These are phyloP conservation scores for Alitta virens DNA, from an alignment of 2,888 invertebrate species.

Conservation along the genomic window DNA sequence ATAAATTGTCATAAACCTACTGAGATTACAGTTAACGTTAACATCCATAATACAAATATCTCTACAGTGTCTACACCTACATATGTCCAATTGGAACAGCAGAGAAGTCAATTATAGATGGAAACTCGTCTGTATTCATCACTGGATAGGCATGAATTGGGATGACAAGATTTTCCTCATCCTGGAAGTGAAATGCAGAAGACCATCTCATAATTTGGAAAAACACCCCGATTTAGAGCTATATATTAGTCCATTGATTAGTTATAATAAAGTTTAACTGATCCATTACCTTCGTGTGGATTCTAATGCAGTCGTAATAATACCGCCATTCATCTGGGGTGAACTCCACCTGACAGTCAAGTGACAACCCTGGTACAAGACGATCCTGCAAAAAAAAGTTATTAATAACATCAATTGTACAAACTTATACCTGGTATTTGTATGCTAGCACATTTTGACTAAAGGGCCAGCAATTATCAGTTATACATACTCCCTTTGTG, in stretches of 20 bases:
- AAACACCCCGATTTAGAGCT: no score
- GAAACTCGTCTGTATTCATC: constrained; percentile 52
- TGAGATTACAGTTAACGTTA: no score
- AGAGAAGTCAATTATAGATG: constrained; percentile 46
- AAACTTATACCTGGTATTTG: no score
- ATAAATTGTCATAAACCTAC: no score
- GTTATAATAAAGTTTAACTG: no score
- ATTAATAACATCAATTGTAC: neutral
- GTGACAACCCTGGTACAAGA: constrained; percentile 51
- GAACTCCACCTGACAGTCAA: constrained; percentile 54
- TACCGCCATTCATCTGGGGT: constrained; percentile 55
- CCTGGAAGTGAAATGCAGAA: no score
- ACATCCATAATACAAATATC: no score
- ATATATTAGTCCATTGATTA: no score
- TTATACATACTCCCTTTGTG: constrained; percentile 47
- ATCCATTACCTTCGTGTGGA: constrained; percentile 46
- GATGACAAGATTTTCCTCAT: constrained; percentile 54
- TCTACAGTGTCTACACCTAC: no score
- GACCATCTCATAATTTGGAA: no score
- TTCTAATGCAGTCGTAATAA: constrained; percentile 55
- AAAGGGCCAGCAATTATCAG: no score
- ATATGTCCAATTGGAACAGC: constrained; percentile 49
- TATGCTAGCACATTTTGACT: no score
- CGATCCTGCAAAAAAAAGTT: constrained; percentile 37
- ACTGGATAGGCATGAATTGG: constrained; percentile 57